These are phyloP conservation scores for Thunnus maccoyii DNA, from an alignment of 2,113 vertebrate genomes.

Conservation along the genomic window DNA sequence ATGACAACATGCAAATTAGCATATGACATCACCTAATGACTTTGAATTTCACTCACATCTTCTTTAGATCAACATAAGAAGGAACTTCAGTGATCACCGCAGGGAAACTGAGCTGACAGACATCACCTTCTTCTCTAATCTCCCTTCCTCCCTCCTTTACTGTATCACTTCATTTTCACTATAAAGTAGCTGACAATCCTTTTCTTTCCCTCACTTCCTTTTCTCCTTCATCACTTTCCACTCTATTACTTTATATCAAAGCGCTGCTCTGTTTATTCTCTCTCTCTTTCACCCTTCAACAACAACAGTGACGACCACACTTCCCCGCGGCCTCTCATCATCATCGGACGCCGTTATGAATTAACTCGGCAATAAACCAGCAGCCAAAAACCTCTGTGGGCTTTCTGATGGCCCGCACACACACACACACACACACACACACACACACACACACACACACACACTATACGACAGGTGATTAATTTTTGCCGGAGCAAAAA, in stretches of 20 bases:
- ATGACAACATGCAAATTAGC: no score
- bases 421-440: conserved; percentile 31
- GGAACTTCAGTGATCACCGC: no score
- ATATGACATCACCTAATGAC: no score
- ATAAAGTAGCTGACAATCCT: background rate
- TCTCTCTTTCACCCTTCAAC: conserved; percentile 53
- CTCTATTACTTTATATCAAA: conserved; percentile 56
- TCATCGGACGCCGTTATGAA: conserved; percentile 84
- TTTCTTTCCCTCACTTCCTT: background rate
- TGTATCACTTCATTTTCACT: background rate
- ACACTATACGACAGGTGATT: conserved; percentile 68
- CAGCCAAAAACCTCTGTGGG: conserved; percentile 79
- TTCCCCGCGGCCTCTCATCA: conserved; percentile 82
- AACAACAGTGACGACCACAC: conserved; percentile 70
- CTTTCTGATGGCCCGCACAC: conserved; percentile 67
- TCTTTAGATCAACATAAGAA: no score
- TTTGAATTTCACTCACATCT: no score
- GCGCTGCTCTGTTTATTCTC: conserved; percentile 56
- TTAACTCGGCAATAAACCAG: conserved; percentile 86
- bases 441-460: background rate
- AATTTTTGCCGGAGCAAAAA: conserved; percentile 75
- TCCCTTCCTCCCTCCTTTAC: no score
- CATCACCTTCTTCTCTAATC: no score
- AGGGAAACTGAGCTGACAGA: no score
- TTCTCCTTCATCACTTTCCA: conserved; percentile 36